Base-by-base conservation (phyloP, 2,113 vertebrate genomes). In the Cephalopterus ornatus region DNA sequence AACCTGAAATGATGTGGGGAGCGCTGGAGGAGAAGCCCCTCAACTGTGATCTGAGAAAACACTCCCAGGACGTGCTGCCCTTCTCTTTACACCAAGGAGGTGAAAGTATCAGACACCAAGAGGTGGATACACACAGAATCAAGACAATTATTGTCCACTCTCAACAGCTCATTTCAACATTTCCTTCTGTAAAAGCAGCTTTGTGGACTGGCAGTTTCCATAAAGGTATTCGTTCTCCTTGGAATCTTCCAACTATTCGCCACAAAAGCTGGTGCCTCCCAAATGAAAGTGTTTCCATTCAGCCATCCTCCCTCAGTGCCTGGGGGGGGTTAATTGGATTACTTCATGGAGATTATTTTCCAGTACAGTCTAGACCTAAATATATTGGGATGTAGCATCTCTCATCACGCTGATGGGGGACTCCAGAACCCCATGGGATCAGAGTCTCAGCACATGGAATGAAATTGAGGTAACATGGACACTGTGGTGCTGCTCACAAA, bases 391-490 rank as follows among this genome's bases (percentile, higher is more conserved):
- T 49, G 59, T 4, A 47, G 32, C 17, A 65, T 53, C 61, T 80
- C 50, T 58, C 52, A 22, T 6, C 41, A 19, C 0, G 0, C 30
- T 55, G 72, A 7, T 2, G 18, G 61, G 56, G 26, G 24, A n/a
- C 37, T 68, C 77, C 61, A 62, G 67, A 12, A 1, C 3, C 46
- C 37, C 4, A 0, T 0, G 20, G 55, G 59, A 81, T 27, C 32
- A 14, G 21, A 37, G 6, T 24, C 32, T 12, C 24, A 37, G 58
- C 28, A 37, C 0, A 0, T 0, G 2, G 66, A 49, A 73, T 6
- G 39, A 50, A 67, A 18, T 0, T 5, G 32, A 53, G 37, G 14
- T 1, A 5, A 6, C 0, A 0, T 1, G 56, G 50, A 22, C 53
- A 26, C 27, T 2, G 1, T 30, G 39, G 14, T 52, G 50, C 5